Evolutionary conservation across 2,113 vertebrate genomes (phyloP), one percentile per base, ranked within the genome.

Genomic region (Callochromis pleurospilus): DNA sequence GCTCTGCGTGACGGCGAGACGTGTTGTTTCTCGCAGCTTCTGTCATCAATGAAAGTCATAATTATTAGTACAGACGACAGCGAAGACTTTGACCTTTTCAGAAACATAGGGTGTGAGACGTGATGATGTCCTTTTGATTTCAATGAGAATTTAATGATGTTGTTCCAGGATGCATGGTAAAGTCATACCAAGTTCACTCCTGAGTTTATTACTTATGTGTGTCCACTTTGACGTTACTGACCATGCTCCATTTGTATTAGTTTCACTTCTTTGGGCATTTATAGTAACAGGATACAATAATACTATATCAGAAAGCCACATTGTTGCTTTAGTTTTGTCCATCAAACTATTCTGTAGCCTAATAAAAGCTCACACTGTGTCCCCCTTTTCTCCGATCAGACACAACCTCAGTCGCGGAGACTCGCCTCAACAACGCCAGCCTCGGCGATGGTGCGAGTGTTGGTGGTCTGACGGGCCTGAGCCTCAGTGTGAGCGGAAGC

Each of bases 401-500:
- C 31, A 95, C 97, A 7, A 98, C 98, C 4, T 99, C 98, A 0
- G 98, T 99, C 77, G 98, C 98, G 2, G 99, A 99, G 96, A 98
- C 99, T 1, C 98, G 98, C 1, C 97, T 95, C 75, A 94, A 99
- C 88, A 99, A 99, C 88, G 98, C 98, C 33, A 99, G 98, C 91
- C 98, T 99, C 2, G 98, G 98, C 0, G 98, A 99, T 14, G 98
- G 94, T 3, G 94, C 98, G 4, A 99, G 99, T 1, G 99, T 99
- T 0, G 98, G 98, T 0, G 99, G 98, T 2, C 94, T 99, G 93
- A 99, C 97, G 0, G 98, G 98, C 92, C 91, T 95, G 65, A 99
- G 98, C 91, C 93, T 99, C 95, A 99, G 99, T 10, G 98, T 98
- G 54, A 99, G 99, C 2, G 98, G 98, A 6, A 99, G 97, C 94